Conservation (phyloP, 2,113 vertebrate genomes). For the Castor canadensis region DNA sequence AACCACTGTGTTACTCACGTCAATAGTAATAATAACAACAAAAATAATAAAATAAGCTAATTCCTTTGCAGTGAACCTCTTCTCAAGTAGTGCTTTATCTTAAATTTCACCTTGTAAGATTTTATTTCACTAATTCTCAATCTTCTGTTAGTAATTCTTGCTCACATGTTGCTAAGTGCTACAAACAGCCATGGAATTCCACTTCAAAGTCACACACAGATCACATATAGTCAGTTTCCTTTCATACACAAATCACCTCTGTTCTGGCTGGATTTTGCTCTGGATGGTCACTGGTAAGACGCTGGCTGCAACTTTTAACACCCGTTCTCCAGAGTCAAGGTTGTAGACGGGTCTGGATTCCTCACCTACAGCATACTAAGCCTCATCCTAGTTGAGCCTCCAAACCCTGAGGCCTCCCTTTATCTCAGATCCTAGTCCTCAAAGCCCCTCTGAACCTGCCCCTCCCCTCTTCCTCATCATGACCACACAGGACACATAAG, state of each 20-base stretch:
- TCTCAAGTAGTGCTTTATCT: background rate
- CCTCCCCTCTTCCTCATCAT: no score
- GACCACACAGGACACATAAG: background rate
- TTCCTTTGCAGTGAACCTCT: background rate
- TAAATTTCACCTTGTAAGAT: background rate
- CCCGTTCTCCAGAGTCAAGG: background rate
- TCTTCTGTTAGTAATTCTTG: background rate
- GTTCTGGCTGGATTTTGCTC: background rate
- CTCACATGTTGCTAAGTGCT: background rate
- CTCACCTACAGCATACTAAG: background rate
- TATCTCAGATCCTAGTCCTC: background rate
- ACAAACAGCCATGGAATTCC: no score
- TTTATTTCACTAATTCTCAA: constrained; percentile 41
- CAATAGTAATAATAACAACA: no score
- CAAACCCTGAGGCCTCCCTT: background rate
- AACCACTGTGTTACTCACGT: no score
- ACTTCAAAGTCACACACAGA: background rate
- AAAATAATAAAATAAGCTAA: background rate
- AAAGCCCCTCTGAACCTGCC: background rate
- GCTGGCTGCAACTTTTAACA: background rate
- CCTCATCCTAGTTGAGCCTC: background rate
- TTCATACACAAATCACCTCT: background rate
- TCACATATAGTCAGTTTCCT: background rate
- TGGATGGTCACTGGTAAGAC: background rate
- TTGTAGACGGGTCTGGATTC: background rate